Conservation (phyloP, 37 sponge, comb jelly and placozoan species). For the Petrosia ficiformis region DNA sequence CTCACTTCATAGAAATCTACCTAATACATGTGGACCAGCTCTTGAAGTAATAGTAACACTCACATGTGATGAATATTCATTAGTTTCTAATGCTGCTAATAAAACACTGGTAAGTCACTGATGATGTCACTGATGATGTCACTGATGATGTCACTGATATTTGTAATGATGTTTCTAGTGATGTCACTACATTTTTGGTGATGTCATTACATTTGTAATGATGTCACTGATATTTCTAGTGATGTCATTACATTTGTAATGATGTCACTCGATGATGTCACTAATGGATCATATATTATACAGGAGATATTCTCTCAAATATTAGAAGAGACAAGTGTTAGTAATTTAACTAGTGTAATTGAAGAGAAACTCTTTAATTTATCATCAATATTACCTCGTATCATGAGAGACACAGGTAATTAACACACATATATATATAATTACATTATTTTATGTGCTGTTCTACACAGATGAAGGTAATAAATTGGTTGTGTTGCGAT, state of each 20-base stretch:
- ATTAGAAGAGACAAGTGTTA: too few relatives aligned
- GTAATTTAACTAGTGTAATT: conserved; percentile 18
- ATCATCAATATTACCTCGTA: conserved; percentile 38
- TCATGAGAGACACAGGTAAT: conserved; percentile 44
- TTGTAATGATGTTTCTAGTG: too few relatives aligned
- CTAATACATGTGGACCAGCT: background rate
- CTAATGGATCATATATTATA: too few relatives aligned
- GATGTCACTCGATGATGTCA: too few relatives aligned
- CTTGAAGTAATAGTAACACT: background rate
- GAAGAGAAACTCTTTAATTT: conserved; percentile 51
- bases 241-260: too few relatives aligned
- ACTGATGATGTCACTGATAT: too few relatives aligned
- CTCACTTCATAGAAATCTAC: background rate
- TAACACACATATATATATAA: conserved; percentile 5
- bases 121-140: too few relatives aligned
- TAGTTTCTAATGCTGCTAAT: background rate
- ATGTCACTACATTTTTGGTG: too few relatives aligned
- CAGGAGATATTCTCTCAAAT: too few relatives aligned
- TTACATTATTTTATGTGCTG: conserved; percentile 8
- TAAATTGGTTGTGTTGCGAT: conserved; percentile 51
- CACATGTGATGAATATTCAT: background rate
- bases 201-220: too few relatives aligned
- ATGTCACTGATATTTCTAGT: too few relatives aligned
- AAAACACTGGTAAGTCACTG: background rate
- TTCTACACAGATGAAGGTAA: conserved; percentile 18